Base-by-base conservation (phyloP, 2,888 invertebrate species). In the Panopea generosa region DNA sequence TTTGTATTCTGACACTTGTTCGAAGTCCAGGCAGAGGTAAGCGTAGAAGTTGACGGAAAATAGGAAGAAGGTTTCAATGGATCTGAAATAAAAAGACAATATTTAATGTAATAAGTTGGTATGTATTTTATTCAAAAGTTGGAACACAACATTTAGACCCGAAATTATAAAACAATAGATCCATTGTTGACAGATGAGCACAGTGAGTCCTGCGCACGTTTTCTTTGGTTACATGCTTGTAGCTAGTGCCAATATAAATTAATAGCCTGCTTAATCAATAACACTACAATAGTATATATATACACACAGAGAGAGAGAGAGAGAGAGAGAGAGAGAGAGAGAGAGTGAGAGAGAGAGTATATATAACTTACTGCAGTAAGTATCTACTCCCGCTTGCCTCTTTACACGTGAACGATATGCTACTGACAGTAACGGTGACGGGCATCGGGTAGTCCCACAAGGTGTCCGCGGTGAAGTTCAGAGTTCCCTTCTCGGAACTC, bases 11-110 rank as follows among this genome's bases (percentile, higher is more conserved):
- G 83, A 81, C 3, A 82, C 27, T 33, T 63, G 68, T 14, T 81
- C 63, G 22, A 86, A 57, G 29, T 81, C 75, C n/a, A 84, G 47
- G 60, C 86, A 86, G 11, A 81, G 55, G 49, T 82, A 84, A 11
- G 77, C 74, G 40, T 66, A 57, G 40, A 83, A 72, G 6, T 55
- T 27, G 29, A 62, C 27, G 22, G 26, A 26, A 56, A 80, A 80
- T 18, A 77, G 50, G 14, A n/a, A 24, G 24, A 73, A 61, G 9
- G 73, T 65, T 4, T 33, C 49, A 14, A 63, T 61, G 0, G 80
- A 73, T 50, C 80, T 80, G 70, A 26, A 73, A 73, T 22, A 2
- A 56, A 14, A 33, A 33, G 33, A 33, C 4, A 33, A 33, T 33
- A 55, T 53, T 18, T 67, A 67, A 57, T 47, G 9, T 16, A 67